Evolutionary conservation across 30 jellyfish, hydroid and myxozoan species (phyloP), one percentile per base, ranked within the genome.

Genomic region (Clytia hemisphaerica): DNA sequence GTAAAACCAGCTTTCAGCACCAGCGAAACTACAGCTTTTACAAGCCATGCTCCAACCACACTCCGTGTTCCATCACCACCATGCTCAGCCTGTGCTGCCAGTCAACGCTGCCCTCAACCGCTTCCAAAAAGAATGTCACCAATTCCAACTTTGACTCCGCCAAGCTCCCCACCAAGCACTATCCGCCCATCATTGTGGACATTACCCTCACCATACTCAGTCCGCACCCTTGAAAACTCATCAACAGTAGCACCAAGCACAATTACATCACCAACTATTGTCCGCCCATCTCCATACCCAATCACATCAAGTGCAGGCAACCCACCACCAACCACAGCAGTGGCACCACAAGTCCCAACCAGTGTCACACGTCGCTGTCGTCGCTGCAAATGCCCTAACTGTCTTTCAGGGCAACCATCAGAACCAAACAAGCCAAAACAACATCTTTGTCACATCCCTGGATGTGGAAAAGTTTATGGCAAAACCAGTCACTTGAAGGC

Each of bases 381-480:
- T 42, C 62, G 95, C 28, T 85, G 95, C 61, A 85, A 85, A 72
- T 85, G 95, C 73, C 95, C 95, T 15, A 85, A 85, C 76, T 85
- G 95, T 61, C 88, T 75, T 46, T 85, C 95, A 2, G 95, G 95
- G 4, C 61, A 89, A 36, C 83, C 82, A 53, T 78, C 95, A 6
- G 70, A 57, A 21, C 95, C 95, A 16, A 85, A 78, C 29, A 85
- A 89, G 55, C 98, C 98, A 10, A 89, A 89, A 55, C 98, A 89
- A 58, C 99, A 91, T 46, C 74, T 91, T 7, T 91, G 99, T 54
- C 99, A 91, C 53, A 85, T 91, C 50, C 95, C 99, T 16, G 99
- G 99, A 21, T 91, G 99, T 37, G 99, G 99, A 44, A 91, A 91
- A 66, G 80, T 91, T 24, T 91, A 91, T 65, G 99, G 99, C 49